phyloP scores from a whole-genome alignment of 2,888 invertebrate species.

The Dicranocentrus wangi region DNA sequence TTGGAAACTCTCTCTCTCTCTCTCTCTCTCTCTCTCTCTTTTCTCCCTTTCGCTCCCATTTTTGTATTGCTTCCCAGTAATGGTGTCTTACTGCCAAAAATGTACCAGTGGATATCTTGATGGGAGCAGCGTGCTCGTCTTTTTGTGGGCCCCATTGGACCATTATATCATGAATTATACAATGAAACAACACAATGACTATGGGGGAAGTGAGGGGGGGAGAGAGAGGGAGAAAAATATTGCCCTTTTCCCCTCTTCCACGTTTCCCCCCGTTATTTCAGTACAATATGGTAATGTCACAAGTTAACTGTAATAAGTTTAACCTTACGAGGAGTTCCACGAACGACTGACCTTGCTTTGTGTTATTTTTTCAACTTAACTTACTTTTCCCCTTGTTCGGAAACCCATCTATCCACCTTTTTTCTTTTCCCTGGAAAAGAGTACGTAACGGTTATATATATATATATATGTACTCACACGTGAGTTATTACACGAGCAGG shows the following conservation, averaged over 20 bases:
- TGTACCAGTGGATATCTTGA: constrained; percentile 47
- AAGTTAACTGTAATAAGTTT: constrained; percentile 20
- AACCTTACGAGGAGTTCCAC: neutral
- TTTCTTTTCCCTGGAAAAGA: too few relatives aligned
- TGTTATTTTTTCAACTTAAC: neutral
- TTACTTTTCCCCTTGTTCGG: neutral
- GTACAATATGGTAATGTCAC: neutral
- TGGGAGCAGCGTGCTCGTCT: constrained; percentile 61
- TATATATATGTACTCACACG: too few relatives aligned
- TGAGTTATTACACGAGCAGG: too few relatives aligned
- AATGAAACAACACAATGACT: constrained; percentile 59
- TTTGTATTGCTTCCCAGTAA: constrained; percentile 17
- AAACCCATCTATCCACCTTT: too few relatives aligned
- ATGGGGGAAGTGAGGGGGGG: too few relatives aligned
- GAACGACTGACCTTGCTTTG: neutral
- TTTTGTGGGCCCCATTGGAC: constrained; percentile 63
- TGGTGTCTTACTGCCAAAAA: constrained; percentile 16
- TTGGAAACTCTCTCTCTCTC: too few relatives aligned
- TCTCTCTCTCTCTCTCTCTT: neutral
- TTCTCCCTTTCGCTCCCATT: neutral
- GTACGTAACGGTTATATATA: too few relatives aligned
- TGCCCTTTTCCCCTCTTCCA: neutral
- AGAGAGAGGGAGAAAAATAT: neutral
- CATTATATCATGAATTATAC: constrained; percentile 65
- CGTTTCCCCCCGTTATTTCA: too few relatives aligned